These are phyloP conservation scores for Pantala flavescens DNA, from an alignment of 1,140 invertebrate genomes.

Conservation along the genomic window DNA sequence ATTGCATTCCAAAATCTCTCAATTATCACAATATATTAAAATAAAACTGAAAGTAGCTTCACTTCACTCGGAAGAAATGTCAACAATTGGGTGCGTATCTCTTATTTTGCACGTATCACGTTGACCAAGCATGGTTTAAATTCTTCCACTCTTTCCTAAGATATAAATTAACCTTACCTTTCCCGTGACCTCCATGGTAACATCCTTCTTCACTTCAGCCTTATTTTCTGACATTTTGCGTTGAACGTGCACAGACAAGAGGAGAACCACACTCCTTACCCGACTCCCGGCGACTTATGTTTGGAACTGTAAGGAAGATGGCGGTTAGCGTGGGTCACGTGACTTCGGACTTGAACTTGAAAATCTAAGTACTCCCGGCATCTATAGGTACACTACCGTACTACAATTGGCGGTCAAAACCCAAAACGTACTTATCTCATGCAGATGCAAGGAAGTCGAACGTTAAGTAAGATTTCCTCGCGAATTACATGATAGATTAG, in stretches of 20 bases:
- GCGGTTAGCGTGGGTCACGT: slow-evolving; percentile 5
- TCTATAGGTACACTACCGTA: neutral
- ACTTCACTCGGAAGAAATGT: neutral
- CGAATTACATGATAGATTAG: no score
- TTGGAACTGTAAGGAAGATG: neutral
- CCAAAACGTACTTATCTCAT: no score
- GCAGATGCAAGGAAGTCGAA: no score
- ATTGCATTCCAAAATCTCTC: neutral
- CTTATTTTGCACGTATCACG: neutral
- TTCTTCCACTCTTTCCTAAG: neutral
- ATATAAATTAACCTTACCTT: neutral
- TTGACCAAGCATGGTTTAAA: neutral
- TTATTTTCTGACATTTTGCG: slow-evolving; percentile 7
- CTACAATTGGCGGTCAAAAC: neutral
- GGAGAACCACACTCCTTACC: neutral
- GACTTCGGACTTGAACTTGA: slow-evolving; percentile 2
- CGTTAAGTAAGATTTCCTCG: no score
- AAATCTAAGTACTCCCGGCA: neutral
- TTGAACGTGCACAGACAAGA: neutral
- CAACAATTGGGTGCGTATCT: slow-evolving; percentile 1
- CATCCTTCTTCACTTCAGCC: neutral
- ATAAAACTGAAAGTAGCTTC: neutral
- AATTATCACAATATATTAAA: neutral
- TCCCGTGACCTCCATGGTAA: neutral
- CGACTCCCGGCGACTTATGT: slow-evolving; percentile 2